Evolutionary conservation across 53 echinoderm and acorn worm genomes (phyloP).

Genomic region (Paracentrotus lividus): DNA sequence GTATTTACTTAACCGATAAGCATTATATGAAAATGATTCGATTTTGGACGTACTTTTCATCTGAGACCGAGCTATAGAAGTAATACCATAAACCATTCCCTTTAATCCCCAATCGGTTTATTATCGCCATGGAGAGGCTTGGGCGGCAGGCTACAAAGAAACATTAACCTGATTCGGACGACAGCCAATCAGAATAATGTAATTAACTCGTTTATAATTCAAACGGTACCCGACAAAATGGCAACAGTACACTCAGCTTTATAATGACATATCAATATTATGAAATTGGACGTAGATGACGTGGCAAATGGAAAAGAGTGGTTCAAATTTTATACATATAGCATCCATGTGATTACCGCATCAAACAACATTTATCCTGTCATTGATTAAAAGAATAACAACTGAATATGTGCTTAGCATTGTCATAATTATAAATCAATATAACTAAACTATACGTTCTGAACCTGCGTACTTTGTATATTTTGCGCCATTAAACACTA

Average conservation of each 20-base stretch:
- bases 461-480: no score
- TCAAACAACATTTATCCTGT: no score
- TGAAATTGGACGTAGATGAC: no score
- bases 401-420: no score
- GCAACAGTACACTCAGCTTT: not conserved
- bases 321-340: no score
- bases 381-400: no score
- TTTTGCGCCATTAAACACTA: no score
- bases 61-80: not conserved
- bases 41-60: not conserved
- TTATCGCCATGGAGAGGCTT: not conserved
- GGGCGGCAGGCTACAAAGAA: not conserved
- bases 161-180: not conserved
- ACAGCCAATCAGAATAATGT: not conserved
- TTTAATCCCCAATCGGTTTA: not conserved
- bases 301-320: no score
- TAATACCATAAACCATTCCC: not conserved
- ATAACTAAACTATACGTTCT: no score
- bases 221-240: not conserved
- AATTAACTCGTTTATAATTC: conserved; percentile 27
- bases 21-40: not conserved
- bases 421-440: no score
- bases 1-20: not conserved
- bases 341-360: no score
- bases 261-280: no score